These are phyloP conservation scores for Olivierus martensii DNA, from an alignment of 1,140 invertebrate species.

Conservation along the genomic window DNA sequence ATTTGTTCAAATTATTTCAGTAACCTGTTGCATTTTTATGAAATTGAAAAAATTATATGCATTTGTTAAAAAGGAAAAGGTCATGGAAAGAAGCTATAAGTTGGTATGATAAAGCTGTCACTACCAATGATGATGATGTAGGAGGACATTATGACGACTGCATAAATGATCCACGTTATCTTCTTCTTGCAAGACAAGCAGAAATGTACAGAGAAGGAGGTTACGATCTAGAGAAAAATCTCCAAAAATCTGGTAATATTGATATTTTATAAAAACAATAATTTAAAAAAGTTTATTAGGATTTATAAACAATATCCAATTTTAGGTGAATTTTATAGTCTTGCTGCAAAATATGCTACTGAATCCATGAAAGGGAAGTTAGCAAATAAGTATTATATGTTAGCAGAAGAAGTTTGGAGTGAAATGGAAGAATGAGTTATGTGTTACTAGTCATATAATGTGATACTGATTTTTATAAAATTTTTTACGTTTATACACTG, in stretches of 20 bases:
- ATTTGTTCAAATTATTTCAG: too few species aligned
- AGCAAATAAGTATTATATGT: constrained; percentile 40
- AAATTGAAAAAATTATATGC: neutral
- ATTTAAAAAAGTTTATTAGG: neutral
- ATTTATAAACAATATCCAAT: neutral
- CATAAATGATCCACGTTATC: constrained; percentile 31
- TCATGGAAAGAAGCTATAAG: constrained; percentile 34
- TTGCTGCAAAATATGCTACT: constrained; percentile 40
- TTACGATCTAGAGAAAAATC: constrained; percentile 33
- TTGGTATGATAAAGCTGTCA: constrained; percentile 34
- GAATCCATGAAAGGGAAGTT: constrained; percentile 40
- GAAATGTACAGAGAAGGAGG: constrained; percentile 36
- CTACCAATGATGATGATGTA: constrained; percentile 29
- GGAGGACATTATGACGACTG: constrained; percentile 33
- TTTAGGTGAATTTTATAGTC: constrained; percentile 32
- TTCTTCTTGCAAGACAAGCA: constrained; percentile 36
- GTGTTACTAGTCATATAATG: too few species aligned
- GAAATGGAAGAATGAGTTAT: constrained; percentile 10
- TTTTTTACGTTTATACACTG: too few species aligned
- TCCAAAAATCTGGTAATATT: constrained; percentile 32
- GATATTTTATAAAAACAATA: neutral
- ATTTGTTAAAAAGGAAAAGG: constrained; percentile 22
- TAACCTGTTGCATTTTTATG: too few species aligned
- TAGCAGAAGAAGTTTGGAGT: constrained; percentile 31
- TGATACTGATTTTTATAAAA: too few species aligned